Evolutionary conservation across 2,888 invertebrate genomes (phyloP), one percentile per base, ranked within the genome.

Genomic region (Rotaria sp.): DNA sequence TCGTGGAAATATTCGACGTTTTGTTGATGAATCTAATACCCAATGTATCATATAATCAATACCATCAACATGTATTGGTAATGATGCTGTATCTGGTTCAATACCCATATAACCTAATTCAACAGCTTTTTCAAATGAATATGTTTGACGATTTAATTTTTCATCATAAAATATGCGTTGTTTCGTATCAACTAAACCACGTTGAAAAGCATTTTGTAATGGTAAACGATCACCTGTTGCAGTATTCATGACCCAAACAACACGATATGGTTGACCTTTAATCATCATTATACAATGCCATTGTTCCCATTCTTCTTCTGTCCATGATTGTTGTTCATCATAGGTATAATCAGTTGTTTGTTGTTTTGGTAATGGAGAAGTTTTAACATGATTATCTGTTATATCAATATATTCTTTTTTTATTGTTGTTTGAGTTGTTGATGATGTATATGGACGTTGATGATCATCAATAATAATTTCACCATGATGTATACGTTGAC

Each of bases 41-140:
- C 87, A 87, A 41, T 87, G 85, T 30, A 87, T 87, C n/a, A 85
- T 87, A 38, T 87, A 87, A 24, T 84, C 85, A 30, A 87, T 87
- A 24, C 85, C 85, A 35, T 87, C 85, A 13, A 87, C 87, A 84
- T 74, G 41, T 18, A 87, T 48, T 38, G 85, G 85, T 59, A 87
- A 48, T 11, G 87, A 84, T 30, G 67, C 48, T 30, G 57, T 85
- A 75, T 87, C 87, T 11, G 85, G 80, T 84, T 87, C 87, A 55
- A 85, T 74, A 50, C 87, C 87, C 30, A 87, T 84, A 10, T 85
- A 59, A 55, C 87, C 80, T 80, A 80, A 80, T 80, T 80, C 80
- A 80, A 80, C 80, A n/a, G 80, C 80, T 80, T 80, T 24, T 80
- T 80, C 80, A 45, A 80, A 80, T 80, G 80, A 45, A 80, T 80